These are phyloP conservation scores for Harpagoxenus sublaevis DNA, from an alignment of 2,888 invertebrate species.

Conservation along the genomic window DNA sequence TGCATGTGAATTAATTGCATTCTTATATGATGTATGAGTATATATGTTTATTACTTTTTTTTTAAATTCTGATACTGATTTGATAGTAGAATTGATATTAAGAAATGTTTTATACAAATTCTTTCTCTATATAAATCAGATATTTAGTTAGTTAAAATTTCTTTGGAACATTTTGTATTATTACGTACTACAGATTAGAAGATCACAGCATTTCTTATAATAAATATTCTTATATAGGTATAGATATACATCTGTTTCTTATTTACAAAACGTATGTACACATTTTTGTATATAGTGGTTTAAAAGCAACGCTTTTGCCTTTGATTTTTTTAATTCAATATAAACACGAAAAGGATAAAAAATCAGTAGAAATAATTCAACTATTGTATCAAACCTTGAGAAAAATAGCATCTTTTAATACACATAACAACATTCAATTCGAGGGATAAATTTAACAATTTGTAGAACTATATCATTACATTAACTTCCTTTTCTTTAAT, in stretches of 20 bases:
- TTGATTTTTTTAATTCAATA: neutral
- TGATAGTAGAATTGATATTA: neutral
- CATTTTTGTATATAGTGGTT: neutral
- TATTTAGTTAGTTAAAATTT: neutral
- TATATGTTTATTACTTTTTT: too few species aligned
- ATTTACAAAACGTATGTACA: slow-evolving; percentile 15
- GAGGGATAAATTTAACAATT: neutral
- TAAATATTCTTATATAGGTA: neutral
- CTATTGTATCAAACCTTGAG: neutral
- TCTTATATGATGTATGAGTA: too few species aligned
- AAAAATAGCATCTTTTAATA: neutral
- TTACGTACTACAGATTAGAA: slow-evolving; percentile 6
- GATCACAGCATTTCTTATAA: slow-evolving; percentile 2
- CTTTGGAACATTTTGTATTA: neutral
- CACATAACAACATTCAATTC: neutral
- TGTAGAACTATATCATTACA: neutral
- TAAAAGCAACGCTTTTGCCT: neutral
- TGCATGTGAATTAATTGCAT: too few species aligned
- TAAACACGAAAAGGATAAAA: neutral
- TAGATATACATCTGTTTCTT: neutral
- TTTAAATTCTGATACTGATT: neutral
- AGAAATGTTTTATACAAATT: neutral
- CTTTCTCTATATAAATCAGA: neutral
- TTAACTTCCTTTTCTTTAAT: neutral
- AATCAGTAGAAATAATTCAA: neutral